Base-by-base conservation (phyloP, 1,140 invertebrate genomes). In the Ctenoplectra terminalis region DNA sequence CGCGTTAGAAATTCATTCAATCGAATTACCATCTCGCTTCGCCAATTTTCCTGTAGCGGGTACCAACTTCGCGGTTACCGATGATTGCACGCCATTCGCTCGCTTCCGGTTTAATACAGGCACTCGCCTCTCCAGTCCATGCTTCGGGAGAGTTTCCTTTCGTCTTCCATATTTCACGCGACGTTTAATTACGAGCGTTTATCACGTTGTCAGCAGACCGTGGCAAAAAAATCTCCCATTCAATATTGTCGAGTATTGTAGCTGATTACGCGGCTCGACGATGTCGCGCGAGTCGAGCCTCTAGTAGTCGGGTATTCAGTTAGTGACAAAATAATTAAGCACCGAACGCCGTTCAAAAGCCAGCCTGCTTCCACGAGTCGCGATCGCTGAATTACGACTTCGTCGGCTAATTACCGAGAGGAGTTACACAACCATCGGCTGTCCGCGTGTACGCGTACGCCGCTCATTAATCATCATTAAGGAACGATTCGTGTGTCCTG, bases 381-480 rank as follows among this genome's bases (percentile, higher is more conserved):
- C 63, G 75, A 54, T 70, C 80, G 26, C 34, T 31, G 81, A 58
- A 70, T 82, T 78, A 79, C 56, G 64, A 63, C 60, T 66, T 15
- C 29, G 63, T 60, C 48, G 50, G 72, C 63, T 87, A 87, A 87
- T 87, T 84, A 82, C 54, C 52, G 66, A 26, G 75, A 31, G 34
- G 56, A 11, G 71, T 87, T 87, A 87, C 66, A 82, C 77, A 81
- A 87, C 40, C 40, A 52, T 54, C 37, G 52, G 5, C 43, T 31
- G 60, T 54, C n/a, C 37, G 58, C 31, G 46, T 43, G 66, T 46
- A 7, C 43, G 48, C 37, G 26, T 46, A 31, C 13, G 56, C 31
- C 17, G 58, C 43, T 78, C 82, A 82, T 87, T 84, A 87, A 87
- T 87, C 86, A 87, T 87, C 82, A 87, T 87, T 84, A 87, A 87